Evolutionary conservation across 2,888 invertebrate genomes (phyloP), one percentile per base, ranked within the genome.

Genomic region (Pheosia tremula): DNA sequence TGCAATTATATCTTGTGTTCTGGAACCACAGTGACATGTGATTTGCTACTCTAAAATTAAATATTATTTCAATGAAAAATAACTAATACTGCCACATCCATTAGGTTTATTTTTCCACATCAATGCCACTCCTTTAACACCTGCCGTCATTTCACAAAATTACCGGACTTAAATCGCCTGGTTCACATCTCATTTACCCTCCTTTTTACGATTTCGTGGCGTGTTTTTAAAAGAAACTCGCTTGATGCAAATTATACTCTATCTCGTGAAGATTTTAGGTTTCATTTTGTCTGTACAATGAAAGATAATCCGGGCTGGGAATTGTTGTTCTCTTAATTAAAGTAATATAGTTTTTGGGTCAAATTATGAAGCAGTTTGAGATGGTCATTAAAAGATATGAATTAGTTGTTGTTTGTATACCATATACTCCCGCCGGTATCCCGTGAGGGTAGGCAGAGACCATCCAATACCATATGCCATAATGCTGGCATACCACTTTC

Each of bases 111-210:
- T 24, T 71, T 68, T 62, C 61, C 56, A 65, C 71, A 53, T 68
- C 56, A 59, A 60, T 57, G 64, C 58, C 57, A 71, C 77, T 78
- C 79, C 78, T 79, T 78, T 79, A 67, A 69, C 63, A 69, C 67
- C 72, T 65, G 72, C 70, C 78, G 79, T 81, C 85, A 86, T 88
- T 87, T 84, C 77, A 73, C 77, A 78, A 83, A 88, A 88, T 89
- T 86, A 82, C 83, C 80, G 74, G 82, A 81, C 82, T 86, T 80
- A 84, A 89, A 88, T 87, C 83, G 85, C 80, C 75, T 69, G 83
- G 84, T 86, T 88, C 86, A 86, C 87, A 88, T 87, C 86, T 88
- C 87, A 89, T 88, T 88, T 85, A 81, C 80, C 77, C 24, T 75
- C 71, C 80, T 86, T 89, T 86, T 86, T 86, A 87, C 79, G 80